Evolutionary conservation across 2,888 invertebrate species (phyloP).

Genomic region (Steinernema scapterisci): DNA sequence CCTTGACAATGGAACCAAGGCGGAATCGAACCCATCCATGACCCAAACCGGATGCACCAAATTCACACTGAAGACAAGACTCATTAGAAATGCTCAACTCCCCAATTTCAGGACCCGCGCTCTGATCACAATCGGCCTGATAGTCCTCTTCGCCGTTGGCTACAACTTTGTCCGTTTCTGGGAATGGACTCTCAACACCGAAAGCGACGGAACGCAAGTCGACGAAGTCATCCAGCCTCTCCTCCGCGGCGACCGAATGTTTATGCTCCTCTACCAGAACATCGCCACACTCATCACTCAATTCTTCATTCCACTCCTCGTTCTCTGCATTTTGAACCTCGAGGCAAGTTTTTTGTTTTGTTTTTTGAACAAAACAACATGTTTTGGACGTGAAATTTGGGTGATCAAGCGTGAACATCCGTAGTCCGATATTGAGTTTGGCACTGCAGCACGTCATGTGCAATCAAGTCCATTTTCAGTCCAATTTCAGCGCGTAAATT

Average conservation of each 20-base stretch:
- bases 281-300: slow-evolving; percentile 60
- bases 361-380: not conserved
- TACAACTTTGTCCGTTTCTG: slow-evolving; percentile 66
- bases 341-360: slow-evolving; percentile 44
- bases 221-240: slow-evolving; percentile 43
- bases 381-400: too few species aligned
- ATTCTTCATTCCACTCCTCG: slow-evolving; percentile 58
- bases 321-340: slow-evolving; percentile 59
- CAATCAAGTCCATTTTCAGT: too few species aligned
- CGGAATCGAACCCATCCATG: too few species aligned
- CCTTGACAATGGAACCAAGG: too few species aligned
- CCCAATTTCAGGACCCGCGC: slow-evolving; percentile 47
- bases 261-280: slow-evolving; percentile 56
- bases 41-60: too few species aligned
- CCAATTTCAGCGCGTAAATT: too few species aligned
- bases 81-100: too few species aligned
- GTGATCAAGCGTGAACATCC: too few species aligned
- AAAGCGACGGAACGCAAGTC: slow-evolving; percentile 42
- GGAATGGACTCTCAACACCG: slow-evolving; percentile 54
- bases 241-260: slow-evolving; percentile 38
- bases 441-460: too few species aligned
- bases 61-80: too few species aligned
- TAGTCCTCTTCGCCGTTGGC: slow-evolving; percentile 58
- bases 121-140: slow-evolving; percentile 51
- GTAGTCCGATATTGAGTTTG: too few species aligned